Evolutionary conservation across 2,888 invertebrate species (phyloP), one percentile per base, ranked within the genome.

Genomic region (Actias luna): DNA sequence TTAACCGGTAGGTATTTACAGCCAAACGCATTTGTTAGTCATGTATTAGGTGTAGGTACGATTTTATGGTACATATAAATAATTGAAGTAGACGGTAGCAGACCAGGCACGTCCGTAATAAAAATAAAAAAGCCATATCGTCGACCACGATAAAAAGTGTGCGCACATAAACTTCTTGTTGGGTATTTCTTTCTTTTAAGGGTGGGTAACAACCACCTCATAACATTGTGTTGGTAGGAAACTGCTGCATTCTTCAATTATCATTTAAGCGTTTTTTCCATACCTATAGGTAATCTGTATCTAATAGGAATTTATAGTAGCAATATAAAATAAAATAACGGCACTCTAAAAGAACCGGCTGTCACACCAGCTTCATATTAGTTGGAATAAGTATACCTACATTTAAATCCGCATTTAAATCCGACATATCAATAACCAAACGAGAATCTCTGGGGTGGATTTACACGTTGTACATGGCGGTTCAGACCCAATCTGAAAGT

Each of bases 111-210:
- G 88, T 87, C 74, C 70, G 76, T 69, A 69, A 73, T 88, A 85
- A 88, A 86, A 80, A 86, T 88, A 88, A 88, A 88, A 88, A 87
- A 76, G 82, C 76, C 65, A 80, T 88, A 77, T 73, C 75, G 76
- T 72, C 72, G 73, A 68, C 78, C 75, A 74, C 78, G 75, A 84
- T 87, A 87, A 87, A 88, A 86, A 84, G 78, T 73, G 77, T 67
- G 71, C 67, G 67, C 71, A 68, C 73, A 80, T 83, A 77, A 83
- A 84, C 64, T 64, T 55, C 60, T 64, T 63, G 71, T 74, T 67
- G 61, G 61, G 64, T 64, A 64, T 64, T 60, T 35, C 63, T 60
- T 63, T 25, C n/a, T 59, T 60, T 61, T 62, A 58, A 58, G 58
- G 57, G 31, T 18, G 52, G 36, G 33, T 25, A 36, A 25, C 39